Base-by-base conservation (phyloP, 2,113 vertebrate species). In the Ceratotherium simum region DNA sequence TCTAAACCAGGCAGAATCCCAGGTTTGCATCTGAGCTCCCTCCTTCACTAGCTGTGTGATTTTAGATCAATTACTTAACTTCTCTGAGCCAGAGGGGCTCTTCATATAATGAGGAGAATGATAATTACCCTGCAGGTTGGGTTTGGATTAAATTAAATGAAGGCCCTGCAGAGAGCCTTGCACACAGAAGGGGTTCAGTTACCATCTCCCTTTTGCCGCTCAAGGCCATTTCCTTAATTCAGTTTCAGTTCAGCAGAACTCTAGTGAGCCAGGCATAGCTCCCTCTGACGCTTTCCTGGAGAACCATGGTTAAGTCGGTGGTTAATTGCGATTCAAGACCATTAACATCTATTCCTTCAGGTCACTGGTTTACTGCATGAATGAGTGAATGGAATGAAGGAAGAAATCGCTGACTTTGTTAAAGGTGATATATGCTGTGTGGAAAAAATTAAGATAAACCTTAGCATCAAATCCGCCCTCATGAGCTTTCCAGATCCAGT, bases 321-420 rank as follows among this genome's bases (percentile, higher is more conserved):
- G 81, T 48, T 88, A 46, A 73, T 18, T 90, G 69, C 87, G 69
- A 81, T 87, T 58, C 62, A 79, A 29, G 62, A 62, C 58, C 73
- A 78, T 87, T 51, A 83, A 31, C 29, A 29, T 46, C 23, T 87
- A 1, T 51, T 96, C 60, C 33, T 67, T 93, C 6, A 87, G 79
- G 75, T 82, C 21, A 29, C 12, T 5, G 17, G 16, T 42, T 70
- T 39, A 36, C 23, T 46, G 36, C 2, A 29, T 9, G 42, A 73
- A 23, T 31, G 21, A 85, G 29, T 69, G 65, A 89, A 67, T n/a
- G 51, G 36, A 75, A 54, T 36, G 54, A 76, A 81, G 65, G 64
- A 70, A 89, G 29, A 83, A 46, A 60, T 48, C 29, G 51, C 36
- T 79, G 58, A 16, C 70, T 94, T 90, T 62, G 62, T 76, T 83